These are phyloP conservation scores for Tetrax tetrax DNA, from an alignment of 2,113 vertebrate species.

Conservation along the genomic window DNA sequence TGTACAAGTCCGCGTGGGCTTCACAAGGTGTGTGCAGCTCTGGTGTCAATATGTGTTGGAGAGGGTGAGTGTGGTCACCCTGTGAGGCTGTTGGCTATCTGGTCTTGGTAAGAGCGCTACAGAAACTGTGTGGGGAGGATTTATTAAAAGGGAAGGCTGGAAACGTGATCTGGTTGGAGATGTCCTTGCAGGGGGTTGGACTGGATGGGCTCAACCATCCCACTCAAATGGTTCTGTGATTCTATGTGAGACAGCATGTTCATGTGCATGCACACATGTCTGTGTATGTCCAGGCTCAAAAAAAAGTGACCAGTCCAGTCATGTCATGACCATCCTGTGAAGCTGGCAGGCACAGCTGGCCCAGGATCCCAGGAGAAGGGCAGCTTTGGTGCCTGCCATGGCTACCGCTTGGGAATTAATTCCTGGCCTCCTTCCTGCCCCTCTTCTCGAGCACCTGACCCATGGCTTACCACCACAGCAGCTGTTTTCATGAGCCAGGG, in stretches of 20 bases:
- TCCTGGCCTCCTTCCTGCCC: background rate
- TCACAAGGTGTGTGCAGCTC: fast-evolving
- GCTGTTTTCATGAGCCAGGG: fast-evolving
- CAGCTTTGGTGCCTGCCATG: background rate
- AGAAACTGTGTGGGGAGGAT: background rate
- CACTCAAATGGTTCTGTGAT: too few relatives aligned
- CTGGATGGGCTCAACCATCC: too few relatives aligned
- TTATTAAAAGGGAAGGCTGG: background rate
- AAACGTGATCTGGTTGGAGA: background rate
- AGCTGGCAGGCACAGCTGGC: background rate
- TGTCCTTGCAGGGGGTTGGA: too few relatives aligned
- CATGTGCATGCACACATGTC: background rate
- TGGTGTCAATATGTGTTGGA: background rate
- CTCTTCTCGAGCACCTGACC: fast-evolving
- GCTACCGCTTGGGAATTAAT: background rate
- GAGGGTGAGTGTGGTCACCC: too few relatives aligned
- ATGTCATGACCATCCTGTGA: fast-evolving
- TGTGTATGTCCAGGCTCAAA: fast-evolving
- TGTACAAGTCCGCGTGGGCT: fast-evolving
- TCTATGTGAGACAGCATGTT: too few relatives aligned
- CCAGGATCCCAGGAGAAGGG: background rate
- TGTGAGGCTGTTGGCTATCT: background rate
- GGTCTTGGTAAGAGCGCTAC: background rate
- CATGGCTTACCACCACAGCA: fast-evolving
- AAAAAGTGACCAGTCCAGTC: background rate